Conservation (phyloP, 2,888 invertebrate genomes). For the Drosophila emarginata region DNA sequence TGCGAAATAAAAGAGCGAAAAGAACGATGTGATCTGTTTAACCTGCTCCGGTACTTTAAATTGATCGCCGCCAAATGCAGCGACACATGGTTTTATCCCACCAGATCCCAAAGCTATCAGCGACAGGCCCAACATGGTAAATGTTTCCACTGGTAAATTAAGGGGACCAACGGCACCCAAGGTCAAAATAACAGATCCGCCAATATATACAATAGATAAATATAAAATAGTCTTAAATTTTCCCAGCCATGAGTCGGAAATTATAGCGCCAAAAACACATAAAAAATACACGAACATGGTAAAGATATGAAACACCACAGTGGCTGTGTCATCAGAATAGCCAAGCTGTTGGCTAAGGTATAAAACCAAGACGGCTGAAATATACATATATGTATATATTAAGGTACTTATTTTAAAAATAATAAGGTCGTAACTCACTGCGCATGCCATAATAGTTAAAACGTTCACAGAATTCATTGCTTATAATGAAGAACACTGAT, state of each 20-base stretch:
- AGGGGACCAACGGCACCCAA: constrained; percentile 84
- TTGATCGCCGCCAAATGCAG: constrained; percentile 92
- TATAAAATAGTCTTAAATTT: constrained; percentile 90
- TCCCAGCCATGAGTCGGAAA: constrained; percentile 91
- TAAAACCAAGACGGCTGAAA: constrained; percentile 88
- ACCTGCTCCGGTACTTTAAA: constrained; percentile 86
- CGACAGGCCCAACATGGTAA: constrained; percentile 87
- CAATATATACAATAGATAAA: constrained; percentile 88
- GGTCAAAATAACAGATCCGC: constrained; percentile 87
- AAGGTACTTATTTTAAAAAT: neutral
- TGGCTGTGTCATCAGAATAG: constrained; percentile 86
- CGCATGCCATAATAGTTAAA: constrained; percentile 98
- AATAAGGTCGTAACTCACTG: neutral
- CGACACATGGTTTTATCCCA: constrained; percentile 92
- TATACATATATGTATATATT: neutral
- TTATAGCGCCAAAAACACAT: constrained; percentile 89
- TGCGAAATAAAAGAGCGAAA: constrained; percentile 90
- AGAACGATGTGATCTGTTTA: constrained; percentile 87
- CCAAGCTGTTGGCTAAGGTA: constrained; percentile 87
- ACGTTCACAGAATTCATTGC: constrained; percentile 98
- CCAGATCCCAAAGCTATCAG: constrained; percentile 90
- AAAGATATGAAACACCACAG: constrained; percentile 89
- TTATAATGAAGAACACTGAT: constrained; percentile 93
- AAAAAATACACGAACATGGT: constrained; percentile 89
- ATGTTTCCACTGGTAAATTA: constrained; percentile 83